Conservation (phyloP, 2,797 vertebrate genomes). For the Pseudochirops cupreus region DNA sequence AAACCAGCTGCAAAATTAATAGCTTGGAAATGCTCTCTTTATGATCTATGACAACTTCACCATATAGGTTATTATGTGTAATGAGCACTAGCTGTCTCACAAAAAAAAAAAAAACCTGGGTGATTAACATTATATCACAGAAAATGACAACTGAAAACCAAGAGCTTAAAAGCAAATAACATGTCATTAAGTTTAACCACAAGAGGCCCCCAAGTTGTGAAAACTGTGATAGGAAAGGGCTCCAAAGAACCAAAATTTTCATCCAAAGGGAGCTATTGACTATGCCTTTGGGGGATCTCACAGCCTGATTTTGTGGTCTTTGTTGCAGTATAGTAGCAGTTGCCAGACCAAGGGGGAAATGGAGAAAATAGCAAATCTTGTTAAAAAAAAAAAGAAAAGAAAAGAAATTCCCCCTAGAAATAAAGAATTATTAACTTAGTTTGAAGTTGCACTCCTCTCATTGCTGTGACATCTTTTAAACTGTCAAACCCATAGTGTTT, state of each 20-base stretch:
- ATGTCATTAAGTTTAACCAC: slow-evolving; percentile 46
- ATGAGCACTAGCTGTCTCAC: slow-evolving; percentile 53
- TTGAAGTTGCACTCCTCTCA: slow-evolving; percentile 60
- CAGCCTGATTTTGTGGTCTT: slow-evolving; percentile 20
- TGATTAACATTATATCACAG: slow-evolving; percentile 51
- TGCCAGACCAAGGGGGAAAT: slow-evolving; percentile 14
- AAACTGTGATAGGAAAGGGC: background rate
- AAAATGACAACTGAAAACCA: slow-evolving; percentile 52
- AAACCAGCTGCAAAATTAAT: slow-evolving; percentile 76
- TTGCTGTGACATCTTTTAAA: slow-evolving; percentile 67
- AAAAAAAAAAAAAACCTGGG: slow-evolving; percentile 32
- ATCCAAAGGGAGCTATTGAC: slow-evolving; percentile 33
- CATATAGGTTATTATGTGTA: slow-evolving; percentile 62
- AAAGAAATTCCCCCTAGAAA: slow-evolving; percentile 49
- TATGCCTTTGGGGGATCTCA: background rate
- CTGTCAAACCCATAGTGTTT: slow-evolving; percentile 70
- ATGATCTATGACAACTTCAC: slow-evolving; percentile 72
- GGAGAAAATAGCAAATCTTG: slow-evolving; percentile 29
- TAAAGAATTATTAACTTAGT: slow-evolving; percentile 37
- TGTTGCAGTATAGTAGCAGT: slow-evolving; percentile 41
- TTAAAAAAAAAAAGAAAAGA: background rate
- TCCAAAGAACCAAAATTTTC: slow-evolving; percentile 37
- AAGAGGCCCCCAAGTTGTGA: background rate
- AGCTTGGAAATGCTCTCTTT: slow-evolving; percentile 74
- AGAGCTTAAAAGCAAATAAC: slow-evolving; percentile 45